Base-by-base conservation (phyloP, 53 echinoderm and acorn worm species). In the Stichopus horrens region DNA sequence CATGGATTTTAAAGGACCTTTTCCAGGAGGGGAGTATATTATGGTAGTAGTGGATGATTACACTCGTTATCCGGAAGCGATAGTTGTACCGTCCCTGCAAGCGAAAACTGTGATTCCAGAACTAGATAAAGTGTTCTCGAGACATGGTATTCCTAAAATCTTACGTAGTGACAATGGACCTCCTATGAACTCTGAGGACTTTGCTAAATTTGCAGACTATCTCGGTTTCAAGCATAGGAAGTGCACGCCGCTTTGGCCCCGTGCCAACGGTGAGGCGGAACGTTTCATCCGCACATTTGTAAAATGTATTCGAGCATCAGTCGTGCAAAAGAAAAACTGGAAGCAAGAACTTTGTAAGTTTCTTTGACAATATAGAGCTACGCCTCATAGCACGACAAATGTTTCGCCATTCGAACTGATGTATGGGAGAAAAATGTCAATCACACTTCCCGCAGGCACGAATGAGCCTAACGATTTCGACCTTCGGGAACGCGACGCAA, bases 41-140 rank as follows among this genome's bases (percentile, higher is more conserved):
- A 89, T 93, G 7, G 95, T 95, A 57, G 91, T 95, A 5, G 77
- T 87, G 7, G 93, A 95, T 73, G 95, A 95, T 74, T 93, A 92
- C 88, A 90, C 87, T 52, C 57, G 93, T 21, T 95, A 75, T 68
- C 93, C 93, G 14, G 93, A 89, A 23, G 86, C 92, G 5, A 89
- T 93, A 87, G 77, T 95, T 9, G 89, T 92, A 9, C 57, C 86
- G 4, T 93, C 93, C 57, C 92, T 93, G 74, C 93, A 90, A 19
- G 91, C 89, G 2, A 89, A 89, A 84, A 68, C 86, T 10, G 88
- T 91, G 4, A 92, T 93, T 7, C 95, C 91, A 9, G 89, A 92
- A 68, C 87, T 93, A 9, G 95, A 95, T 85, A 77, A 75, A 11
- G 88, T 95, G 9, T 95, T 95, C 57, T 78, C 95, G 10, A 55